phyloP scores from a whole-genome alignment of 2,888 invertebrate species.

The Pachydiplax longipennis region DNA sequence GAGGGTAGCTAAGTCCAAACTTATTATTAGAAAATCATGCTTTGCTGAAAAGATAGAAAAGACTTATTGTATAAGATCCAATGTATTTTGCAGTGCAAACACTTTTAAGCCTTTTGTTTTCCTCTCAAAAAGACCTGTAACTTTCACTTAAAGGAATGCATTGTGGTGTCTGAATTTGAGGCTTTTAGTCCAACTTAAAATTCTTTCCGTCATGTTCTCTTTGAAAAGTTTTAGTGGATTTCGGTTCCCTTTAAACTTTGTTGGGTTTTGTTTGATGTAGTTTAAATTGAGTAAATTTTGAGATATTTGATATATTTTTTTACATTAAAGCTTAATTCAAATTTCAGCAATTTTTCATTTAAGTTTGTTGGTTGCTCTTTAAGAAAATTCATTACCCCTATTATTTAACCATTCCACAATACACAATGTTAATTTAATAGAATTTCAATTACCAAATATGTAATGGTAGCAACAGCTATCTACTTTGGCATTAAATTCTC shows the following conservation, averaged over 20 bases:
- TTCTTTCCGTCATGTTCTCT: too few species aligned
- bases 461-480: not conserved
- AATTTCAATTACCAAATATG: not conserved
- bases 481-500: not conserved
- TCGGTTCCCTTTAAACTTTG: not conserved
- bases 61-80: not conserved
- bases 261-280: not conserved
- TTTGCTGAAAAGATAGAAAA: not conserved
- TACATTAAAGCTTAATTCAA: not conserved
- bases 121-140: not conserved
- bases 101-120: not conserved
- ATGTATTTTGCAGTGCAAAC: not conserved
- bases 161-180: slow-evolving; percentile 15
- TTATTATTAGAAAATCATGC: not conserved
- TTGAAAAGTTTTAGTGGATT: not conserved
- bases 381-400: not conserved
- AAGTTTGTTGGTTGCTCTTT: not conserved
- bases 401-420: not conserved
- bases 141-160: not conserved
- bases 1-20: slow-evolving; percentile 38
- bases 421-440: not conserved
- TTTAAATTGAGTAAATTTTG: not conserved
- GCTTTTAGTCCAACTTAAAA: not conserved
- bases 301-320: not conserved
- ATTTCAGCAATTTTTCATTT: not conserved